phyloP scores from a whole-genome alignment of 2,888 invertebrate species.

The Amphimallon solstitiale region DNA sequence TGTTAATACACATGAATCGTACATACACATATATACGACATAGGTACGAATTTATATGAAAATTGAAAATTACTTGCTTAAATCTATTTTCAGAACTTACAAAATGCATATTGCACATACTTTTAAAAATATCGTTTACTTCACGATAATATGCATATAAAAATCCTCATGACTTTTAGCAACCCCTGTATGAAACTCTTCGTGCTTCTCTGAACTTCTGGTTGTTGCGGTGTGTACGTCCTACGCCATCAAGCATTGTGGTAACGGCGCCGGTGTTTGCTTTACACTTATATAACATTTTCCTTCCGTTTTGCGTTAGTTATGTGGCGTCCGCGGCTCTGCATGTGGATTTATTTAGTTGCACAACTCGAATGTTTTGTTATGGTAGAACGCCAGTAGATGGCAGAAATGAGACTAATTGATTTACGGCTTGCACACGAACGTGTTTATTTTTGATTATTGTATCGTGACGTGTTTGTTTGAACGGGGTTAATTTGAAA shows the following conservation, averaged over 20 bases:
- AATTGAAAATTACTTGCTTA: too few relatives aligned
- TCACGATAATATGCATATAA: too few relatives aligned
- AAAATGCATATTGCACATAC: too few relatives aligned
- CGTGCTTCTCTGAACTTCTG: neutral
- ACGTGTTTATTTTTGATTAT: slow-evolving; percentile 31
- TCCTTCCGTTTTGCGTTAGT: slow-evolving; percentile 24
- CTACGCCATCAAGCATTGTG: neutral
- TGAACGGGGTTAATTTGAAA: slow-evolving; percentile 21
- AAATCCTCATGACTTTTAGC: too few relatives aligned
- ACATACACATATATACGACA: too few relatives aligned
- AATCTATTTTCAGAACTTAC: too few relatives aligned
- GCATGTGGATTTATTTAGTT: slow-evolving; percentile 25
- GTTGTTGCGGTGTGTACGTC: neutral
- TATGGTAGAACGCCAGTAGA: slow-evolving; percentile 2
- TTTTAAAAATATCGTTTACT: too few relatives aligned
- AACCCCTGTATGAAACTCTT: neutral
- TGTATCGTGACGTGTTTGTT: slow-evolving; percentile 19
- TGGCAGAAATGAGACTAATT: slow-evolving; percentile 22
- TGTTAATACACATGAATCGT: too few relatives aligned
- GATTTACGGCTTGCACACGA: slow-evolving; percentile 12
- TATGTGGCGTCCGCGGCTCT: slow-evolving; percentile 2
- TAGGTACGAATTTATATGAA: too few relatives aligned
- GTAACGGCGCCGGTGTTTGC: slow-evolving; percentile 10
- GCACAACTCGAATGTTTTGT: neutral
- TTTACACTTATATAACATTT: slow-evolving; percentile 24